Base-by-base conservation (phyloP, 2,113 vertebrate genomes). In the Corydoras maculifer region DNA sequence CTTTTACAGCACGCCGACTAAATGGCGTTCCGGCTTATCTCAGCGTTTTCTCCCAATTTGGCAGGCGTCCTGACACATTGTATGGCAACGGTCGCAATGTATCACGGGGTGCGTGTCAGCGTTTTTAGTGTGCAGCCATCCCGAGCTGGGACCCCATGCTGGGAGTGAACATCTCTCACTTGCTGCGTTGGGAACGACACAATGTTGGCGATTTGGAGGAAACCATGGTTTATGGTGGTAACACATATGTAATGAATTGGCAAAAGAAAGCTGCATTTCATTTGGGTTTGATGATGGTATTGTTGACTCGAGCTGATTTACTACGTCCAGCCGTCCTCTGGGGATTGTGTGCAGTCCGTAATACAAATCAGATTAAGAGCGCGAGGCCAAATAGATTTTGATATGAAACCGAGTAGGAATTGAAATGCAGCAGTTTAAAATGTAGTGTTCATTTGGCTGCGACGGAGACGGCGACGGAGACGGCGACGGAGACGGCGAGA, bases 231-330 rank as follows among this genome's bases (percentile, higher is more conserved):
- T 77, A 15, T 75, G 79, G 71, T 64, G 82, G 80, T 85, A 78
- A 79, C 58, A 58, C 62, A 75, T 64, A 83, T 77, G 77, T 84
- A 84, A 85, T 85, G 78, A 86, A 79, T 69, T 82, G 75, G 75
- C 75, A 79, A 79, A 81, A 65, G 49, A 58, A 75, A 74, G 77
- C 73, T 13, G 5, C 35, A 74, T 76, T 11, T n/a, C 15, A 29
- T 62, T 50, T 70, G 51, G 12, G 11, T 5, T 32, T 3, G 49
- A 30, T 65, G 65, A 64, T 49, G 49, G 71, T 8, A 18, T 66
- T 70, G 14, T 64, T 2, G 35, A 43, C 35, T 43, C 4, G 35
- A 43, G 76, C 76, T 82, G 75, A 72, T 53, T 53, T 53, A 53
- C 13, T 53, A 12, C 51, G 51, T 53, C 13, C 13, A 12, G 51